phyloP scores from a whole-genome alignment of 2,797 vertebrate species.

The Manis javanica region DNA sequence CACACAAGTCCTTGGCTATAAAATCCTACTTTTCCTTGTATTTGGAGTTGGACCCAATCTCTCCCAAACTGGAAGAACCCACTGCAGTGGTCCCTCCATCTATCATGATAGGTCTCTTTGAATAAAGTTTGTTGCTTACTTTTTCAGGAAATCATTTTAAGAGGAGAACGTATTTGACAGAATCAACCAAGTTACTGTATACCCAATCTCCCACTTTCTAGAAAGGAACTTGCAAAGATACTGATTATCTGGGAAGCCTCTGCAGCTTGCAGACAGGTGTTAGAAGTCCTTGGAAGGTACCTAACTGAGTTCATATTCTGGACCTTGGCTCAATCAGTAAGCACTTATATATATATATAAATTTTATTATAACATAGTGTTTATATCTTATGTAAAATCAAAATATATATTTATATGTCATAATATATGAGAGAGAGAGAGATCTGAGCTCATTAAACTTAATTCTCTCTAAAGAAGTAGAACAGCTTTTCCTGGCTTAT shows the following conservation, averaged over 20 bases:
- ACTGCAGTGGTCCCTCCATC: background rate
- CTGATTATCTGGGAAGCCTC: conserved; percentile 79
- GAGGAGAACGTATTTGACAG: conserved; percentile 75
- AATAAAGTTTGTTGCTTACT: background rate
- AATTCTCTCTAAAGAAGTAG: conserved; percentile 78
- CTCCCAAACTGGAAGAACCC: background rate
- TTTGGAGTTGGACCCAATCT: background rate
- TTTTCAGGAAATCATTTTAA: conserved; percentile 66
- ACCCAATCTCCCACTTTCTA: conserved; percentile 65
- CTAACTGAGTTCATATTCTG: conserved; percentile 80
- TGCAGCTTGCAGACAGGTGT: conserved; percentile 76
- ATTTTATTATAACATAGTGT: too few species aligned
- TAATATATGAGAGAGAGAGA: conserved; percentile 46
- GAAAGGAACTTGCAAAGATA: conserved; percentile 73
- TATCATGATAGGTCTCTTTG: background rate
- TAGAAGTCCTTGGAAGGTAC: conserved; percentile 70
- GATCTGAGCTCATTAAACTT: conserved; percentile 69
- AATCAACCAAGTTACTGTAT: conserved; percentile 68
- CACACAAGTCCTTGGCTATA: background rate
- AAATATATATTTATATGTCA: too few species aligned
- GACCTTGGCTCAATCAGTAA: conserved; percentile 69
- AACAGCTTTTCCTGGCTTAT: conserved; percentile 81
- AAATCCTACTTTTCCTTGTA: background rate
- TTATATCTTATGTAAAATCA: too few species aligned
- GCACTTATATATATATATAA: conserved; percentile 38